Evolutionary conservation across 2,888 invertebrate genomes (phyloP), one percentile per base, ranked within the genome.

Genomic region (Stomorhina lunata): DNA sequence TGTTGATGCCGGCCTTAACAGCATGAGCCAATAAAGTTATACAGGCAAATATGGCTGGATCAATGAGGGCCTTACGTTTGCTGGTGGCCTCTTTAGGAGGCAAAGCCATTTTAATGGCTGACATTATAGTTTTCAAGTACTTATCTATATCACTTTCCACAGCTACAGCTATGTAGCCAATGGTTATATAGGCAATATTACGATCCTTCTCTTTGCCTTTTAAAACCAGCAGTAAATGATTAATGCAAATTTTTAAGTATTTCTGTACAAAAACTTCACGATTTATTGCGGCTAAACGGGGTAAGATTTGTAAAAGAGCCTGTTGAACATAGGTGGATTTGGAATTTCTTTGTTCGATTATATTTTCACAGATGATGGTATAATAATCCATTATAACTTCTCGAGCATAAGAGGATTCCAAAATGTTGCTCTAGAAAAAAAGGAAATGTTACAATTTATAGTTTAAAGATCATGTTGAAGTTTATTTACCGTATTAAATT

Each of bases 241-340:
- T 93, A 92, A 98, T 95, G 0, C 96, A 95, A 0, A 94, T 93
- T 45, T 92, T 93, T 0, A 97, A 92, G 90, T 97, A 95, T 85
- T 94, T 94, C 76, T 93, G 93, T 0, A 95, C 94, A 89, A 98
- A 99, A 76, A 93, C 93, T 5, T 95, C 94, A 80, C 95, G 95
- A 89, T 97, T 95, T 87, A 99, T 98, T n/a, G 98, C 97, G 5
- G 98, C 98, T 66, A 99, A 92, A 84, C 98, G 93, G 0, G 99
- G 99, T 80, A 99, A 92, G 59, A 99, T 94, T 43, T 95, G 94
- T 76, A 99, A 93, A 12, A 99, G 91, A 0, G 96, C 95, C 88
- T 97, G 96, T 86, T 98, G 98, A 22, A 98, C 96, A 89, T 96
- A 95, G 4, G 93, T 92, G 65, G 95, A 96, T 86, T 95, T 94